These are phyloP conservation scores for Chelonia mydas DNA, from an alignment of 2,797 vertebrate genomes.

Conservation along the genomic window DNA sequence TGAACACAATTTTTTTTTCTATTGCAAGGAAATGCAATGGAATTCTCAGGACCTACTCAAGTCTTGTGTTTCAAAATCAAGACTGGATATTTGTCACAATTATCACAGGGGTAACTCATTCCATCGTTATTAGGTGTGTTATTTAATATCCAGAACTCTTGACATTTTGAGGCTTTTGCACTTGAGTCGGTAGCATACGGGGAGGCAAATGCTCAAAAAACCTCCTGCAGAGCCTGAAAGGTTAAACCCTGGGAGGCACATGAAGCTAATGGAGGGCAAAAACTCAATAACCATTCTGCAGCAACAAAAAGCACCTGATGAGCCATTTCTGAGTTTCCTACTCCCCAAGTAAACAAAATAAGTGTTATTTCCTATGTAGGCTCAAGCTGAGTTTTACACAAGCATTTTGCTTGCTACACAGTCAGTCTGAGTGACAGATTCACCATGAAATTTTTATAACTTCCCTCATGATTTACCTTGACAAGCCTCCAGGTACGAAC, in stretches of 20 bases:
- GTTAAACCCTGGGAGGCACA: not conserved
- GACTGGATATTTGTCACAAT: not conserved
- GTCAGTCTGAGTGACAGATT: not conserved
- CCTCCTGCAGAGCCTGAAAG: rapidly evolving
- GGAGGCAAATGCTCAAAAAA: not conserved
- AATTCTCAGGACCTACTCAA: not conserved
- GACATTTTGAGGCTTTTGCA: not conserved
- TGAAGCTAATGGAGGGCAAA: not conserved
- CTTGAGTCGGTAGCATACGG: not conserved
- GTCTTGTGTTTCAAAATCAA: rapidly evolving
- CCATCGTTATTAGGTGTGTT: not conserved
- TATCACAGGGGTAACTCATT: not conserved
- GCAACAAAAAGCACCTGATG: not conserved
- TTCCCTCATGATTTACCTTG: not conserved
- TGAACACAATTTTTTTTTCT: not conserved
- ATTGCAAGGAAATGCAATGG: not conserved
- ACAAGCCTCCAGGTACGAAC: not conserved
- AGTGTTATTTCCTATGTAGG: not conserved
- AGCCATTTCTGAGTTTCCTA: not conserved
- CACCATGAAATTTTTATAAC: not conserved
- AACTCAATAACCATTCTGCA: not conserved
- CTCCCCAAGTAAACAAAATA: not conserved
- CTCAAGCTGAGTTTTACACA: not conserved
- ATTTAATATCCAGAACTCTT: not conserved
- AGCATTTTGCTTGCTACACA: not conserved